Evolutionary conservation across 2,888 invertebrate species (phyloP), one percentile per base, ranked within the genome.

Genomic region (Dicranocentrus wangi): DNA sequence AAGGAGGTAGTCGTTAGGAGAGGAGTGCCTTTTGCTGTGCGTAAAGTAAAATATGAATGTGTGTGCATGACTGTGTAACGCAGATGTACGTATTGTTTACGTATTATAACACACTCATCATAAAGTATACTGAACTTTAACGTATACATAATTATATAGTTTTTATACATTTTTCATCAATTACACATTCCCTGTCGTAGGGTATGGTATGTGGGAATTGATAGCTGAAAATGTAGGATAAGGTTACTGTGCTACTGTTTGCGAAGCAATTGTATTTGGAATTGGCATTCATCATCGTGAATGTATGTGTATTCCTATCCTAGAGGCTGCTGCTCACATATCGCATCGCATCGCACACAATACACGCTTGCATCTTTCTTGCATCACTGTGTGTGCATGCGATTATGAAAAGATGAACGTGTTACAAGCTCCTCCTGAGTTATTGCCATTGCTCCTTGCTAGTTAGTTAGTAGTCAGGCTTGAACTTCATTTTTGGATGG

Each of bases 401-500:
- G 32, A 32, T 32, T 32, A 32, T 10, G 47, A 47, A n/a, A 3
- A 47, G 47, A 47, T 47, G 47, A 47, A n/a, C 15, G 47, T 47
- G n/a, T 13, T 47, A 47, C 47, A 3, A 17, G 3, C 3, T 39
- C 13, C 8, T 39, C 39, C 8, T 47, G 47, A 47, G 47, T 47
- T 47, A 32, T 32, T 32, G 32, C 32, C 32, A 32, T 7, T 32
- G 32, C n/a, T n/a, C n/a, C n/a, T n/a, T n/a, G n/a, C n/a, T n/a
- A n/a, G 13, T 39, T 5, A 39, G n/a, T 13, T 47, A 2, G 51
- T 17, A 8, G 58, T 25, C 25, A n/a, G 58, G 58, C 58, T 58
- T 72, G 72, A 72, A 72, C 72, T 72, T 72, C 58, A 68, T 8
- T 17, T 28, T 55, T 71, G 58, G 47, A 61, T 71, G 58, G 47